Percentiles rank a stretch among this genome's conserved stretches.
Conservation (phyloP, 2,797 vertebrate genomes). For the Halcyon leucocephala region DNA sequence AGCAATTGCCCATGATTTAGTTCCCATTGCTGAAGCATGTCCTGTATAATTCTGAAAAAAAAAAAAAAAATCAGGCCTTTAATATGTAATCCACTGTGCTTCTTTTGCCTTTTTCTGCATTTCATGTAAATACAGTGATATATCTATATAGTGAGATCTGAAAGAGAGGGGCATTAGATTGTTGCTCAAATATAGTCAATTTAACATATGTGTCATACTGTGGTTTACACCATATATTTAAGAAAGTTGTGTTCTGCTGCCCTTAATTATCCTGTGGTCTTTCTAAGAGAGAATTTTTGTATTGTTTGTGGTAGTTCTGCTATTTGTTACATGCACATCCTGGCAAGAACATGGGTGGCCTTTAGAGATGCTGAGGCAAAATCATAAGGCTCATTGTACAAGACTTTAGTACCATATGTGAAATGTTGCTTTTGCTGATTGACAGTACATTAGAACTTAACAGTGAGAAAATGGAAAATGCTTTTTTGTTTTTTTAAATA, state of each 20-base stretch:
- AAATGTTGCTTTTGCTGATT: background rate
- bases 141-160: background rate
- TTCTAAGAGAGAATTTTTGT: background rate
- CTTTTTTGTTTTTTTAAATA: background rate
- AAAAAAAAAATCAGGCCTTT: background rate
- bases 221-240: background rate
- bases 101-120: background rate
- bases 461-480: background rate
- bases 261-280: background rate
- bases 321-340: background rate
- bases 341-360: background rate
- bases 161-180: background rate
- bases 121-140: background rate
- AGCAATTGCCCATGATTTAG: background rate
- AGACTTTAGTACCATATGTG: background rate
- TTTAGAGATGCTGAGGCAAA: background rate
- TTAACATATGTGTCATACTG: background rate
- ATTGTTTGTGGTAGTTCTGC: slow-evolving; percentile 2
- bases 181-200: background rate
- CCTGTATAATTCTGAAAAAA: background rate
- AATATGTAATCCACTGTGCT: background rate
- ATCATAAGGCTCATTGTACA: background rate
- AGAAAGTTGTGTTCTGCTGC: background rate
- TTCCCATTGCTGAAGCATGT: background rate
- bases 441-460: background rate